phyloP scores from a whole-genome alignment of 2,113 vertebrate species.

The Trogon melanurus region DNA sequence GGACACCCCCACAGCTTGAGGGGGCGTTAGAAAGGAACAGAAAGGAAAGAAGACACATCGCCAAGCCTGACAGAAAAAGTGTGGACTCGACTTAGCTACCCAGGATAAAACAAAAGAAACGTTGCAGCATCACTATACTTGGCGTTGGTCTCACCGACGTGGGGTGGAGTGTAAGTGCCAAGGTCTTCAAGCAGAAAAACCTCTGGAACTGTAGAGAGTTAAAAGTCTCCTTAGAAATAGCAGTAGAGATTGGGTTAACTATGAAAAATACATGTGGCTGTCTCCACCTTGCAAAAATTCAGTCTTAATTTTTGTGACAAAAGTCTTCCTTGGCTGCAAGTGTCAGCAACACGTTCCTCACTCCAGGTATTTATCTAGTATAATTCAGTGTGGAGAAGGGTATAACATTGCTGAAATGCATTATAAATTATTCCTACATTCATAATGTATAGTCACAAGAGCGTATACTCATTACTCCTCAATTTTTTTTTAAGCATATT shows the following conservation, averaged over 20 bases:
- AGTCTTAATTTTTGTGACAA: constrained; percentile 23
- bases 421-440: constrained; percentile 27
- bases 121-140: background rate
- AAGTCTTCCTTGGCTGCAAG: constrained; percentile 1
- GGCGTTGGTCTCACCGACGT: rapidly evolving
- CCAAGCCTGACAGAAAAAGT: background rate
- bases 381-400: constrained; percentile 34
- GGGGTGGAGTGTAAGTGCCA: background rate
- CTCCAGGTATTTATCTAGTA: constrained; percentile 41
- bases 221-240: background rate
- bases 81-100: background rate
- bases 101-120: background rate
- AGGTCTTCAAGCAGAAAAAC: background rate
- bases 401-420: background rate
- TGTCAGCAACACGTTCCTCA: background rate
- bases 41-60: background rate
- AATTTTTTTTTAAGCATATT: background rate
- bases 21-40: background rate
- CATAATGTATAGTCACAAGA: background rate
- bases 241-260: background rate
- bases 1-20: background rate
- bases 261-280: background rate
- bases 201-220: background rate
- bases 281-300: constrained; percentile 1
- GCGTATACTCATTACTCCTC: background rate